Conservation (phyloP, 2,113 vertebrate genomes). For the Dromas ardeola region DNA sequence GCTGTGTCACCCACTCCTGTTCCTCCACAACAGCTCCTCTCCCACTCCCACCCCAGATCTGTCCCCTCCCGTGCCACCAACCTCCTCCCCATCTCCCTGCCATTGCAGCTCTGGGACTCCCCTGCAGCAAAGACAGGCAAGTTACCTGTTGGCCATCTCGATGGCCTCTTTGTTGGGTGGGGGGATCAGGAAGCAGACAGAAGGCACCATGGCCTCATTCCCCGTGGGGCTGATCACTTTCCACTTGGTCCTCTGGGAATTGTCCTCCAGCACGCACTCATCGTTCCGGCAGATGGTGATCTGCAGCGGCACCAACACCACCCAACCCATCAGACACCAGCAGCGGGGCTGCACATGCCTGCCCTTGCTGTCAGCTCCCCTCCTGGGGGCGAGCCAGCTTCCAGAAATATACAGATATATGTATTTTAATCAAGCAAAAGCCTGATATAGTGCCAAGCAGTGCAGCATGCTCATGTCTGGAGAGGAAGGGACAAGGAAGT, state of each 20-base stretch:
- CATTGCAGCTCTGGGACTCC: neutral
- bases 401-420: neutral
- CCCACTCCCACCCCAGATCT: neutral
- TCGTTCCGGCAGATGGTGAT: slow-evolving; percentile 93
- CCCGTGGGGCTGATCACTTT: slow-evolving; percentile 97
- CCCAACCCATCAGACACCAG: neutral
- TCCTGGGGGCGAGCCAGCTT: neutral
- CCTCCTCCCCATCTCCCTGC: neutral
- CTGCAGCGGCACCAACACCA: slow-evolving; percentile 65
- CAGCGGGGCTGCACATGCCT: neutral
- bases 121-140: neutral
- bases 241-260: slow-evolving; percentile 97
- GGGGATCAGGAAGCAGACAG: slow-evolving; percentile 92
- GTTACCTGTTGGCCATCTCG: slow-evolving; percentile 89
- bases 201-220: slow-evolving; percentile 98
- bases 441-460: neutral
- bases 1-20: neutral
- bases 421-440: neutral
- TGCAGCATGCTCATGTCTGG: neutral
- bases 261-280: slow-evolving; percentile 96
- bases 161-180: slow-evolving; percentile 93
- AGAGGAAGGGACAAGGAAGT: neutral
- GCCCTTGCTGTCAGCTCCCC: neutral
- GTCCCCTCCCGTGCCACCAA: neutral
- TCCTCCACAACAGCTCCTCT: neutral